A percentile compares a stretch with the other conserved stretches of the same genome.
These are phyloP conservation scores for Xenopus borealis DNA, from an alignment of 2,113 vertebrate genomes.

Conservation along the genomic window DNA sequence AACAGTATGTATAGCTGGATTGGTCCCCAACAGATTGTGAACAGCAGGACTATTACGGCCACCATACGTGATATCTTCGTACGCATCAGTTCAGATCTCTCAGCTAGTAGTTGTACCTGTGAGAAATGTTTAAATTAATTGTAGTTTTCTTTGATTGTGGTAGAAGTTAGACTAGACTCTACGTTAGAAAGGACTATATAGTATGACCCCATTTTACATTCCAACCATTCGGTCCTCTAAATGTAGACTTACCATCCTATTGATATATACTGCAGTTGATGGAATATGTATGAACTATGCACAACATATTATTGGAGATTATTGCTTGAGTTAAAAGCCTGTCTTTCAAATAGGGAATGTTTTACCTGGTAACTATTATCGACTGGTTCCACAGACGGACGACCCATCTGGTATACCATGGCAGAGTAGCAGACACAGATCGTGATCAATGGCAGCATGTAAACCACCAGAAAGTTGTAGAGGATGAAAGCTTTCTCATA, in stretches of 20 bases:
- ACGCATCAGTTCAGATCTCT: constrained; percentile 53
- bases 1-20: constrained; percentile 63
- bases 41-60: constrained; percentile 60
- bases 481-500: constrained; percentile 61
- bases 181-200: too few species aligned
- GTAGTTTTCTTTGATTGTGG: too few species aligned
- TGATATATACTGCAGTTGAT: too few species aligned
- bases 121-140: not conserved
- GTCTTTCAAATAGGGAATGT: not conserved
- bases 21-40: constrained; percentile 64
- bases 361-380: constrained; percentile 57
- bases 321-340: too few species aligned
- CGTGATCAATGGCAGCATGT: constrained; percentile 58
- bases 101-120: constrained; percentile 53
- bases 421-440: constrained; percentile 59
- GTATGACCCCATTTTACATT: too few species aligned
- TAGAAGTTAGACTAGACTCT: too few species aligned
- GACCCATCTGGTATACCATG: constrained; percentile 62
- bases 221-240: too few species aligned
- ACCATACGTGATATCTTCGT: constrained; percentile 61
- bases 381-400: constrained; percentile 40
- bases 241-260: too few species aligned
- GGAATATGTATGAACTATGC: too few species aligned
- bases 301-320: too few species aligned
- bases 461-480: constrained; percentile 63